Percentiles rank a stretch among this genome's conserved stretches.
These are phyloP conservation scores for Brachionus rubens DNA, from an alignment of 1,140 invertebrate species.

Conservation along the genomic window DNA sequence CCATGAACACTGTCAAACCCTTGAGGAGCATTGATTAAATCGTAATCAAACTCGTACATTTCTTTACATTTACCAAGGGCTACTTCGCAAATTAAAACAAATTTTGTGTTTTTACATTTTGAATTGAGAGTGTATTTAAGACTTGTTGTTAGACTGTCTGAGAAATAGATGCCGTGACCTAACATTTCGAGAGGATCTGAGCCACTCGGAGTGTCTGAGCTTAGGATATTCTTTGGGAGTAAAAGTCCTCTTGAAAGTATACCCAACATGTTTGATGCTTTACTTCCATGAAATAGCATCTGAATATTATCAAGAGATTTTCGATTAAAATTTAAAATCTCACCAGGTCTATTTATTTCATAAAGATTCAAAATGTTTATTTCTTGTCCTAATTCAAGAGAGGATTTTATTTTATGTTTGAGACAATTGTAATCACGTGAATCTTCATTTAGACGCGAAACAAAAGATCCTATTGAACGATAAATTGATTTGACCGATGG, in stretches of 20 bases:
- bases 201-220: constrained; percentile 53
- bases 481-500: constrained; percentile 52
- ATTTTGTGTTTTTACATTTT: constrained; percentile 49
- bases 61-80: constrained; percentile 54
- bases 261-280: constrained; percentile 55
- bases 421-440: constrained; percentile 49
- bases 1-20: constrained; percentile 58
- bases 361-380: constrained; percentile 51
- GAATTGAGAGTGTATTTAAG: constrained; percentile 16
- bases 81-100: constrained; percentile 57
- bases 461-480: constrained; percentile 52
- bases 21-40: constrained; percentile 50
- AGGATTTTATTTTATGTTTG: constrained; percentile 46
- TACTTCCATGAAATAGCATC: constrained; percentile 55
- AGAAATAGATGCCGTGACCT: constrained; percentile 59
- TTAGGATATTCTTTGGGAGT: constrained; percentile 53
- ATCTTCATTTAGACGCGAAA: constrained; percentile 48
- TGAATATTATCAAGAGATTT: constrained; percentile 21
- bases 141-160: constrained; percentile 52
- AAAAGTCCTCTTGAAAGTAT: constrained; percentile 58
- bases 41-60: neutral
- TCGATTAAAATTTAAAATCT: constrained; percentile 50
- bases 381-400: constrained; percentile 48
- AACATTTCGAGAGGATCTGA: constrained; percentile 50
- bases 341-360: constrained; percentile 51